These are phyloP conservation scores for Strigamia maritima DNA, from an alignment of 2,888 invertebrate species.

Conservation along the genomic window DNA sequence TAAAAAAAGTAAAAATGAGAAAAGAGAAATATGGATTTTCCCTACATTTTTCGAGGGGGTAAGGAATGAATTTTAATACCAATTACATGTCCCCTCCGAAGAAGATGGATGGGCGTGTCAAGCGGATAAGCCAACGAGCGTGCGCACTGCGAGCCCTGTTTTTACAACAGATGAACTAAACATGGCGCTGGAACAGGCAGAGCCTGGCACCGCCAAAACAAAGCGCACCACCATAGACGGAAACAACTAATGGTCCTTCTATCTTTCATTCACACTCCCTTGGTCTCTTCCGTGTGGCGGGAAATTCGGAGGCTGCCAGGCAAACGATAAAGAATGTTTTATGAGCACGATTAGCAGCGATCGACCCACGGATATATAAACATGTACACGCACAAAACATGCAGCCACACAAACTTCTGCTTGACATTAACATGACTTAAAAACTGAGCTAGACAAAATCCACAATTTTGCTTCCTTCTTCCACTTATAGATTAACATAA, in stretches of 20 bases:
- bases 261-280: slow-evolving; percentile 37
- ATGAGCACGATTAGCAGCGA: slow-evolving; percentile 35
- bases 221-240: slow-evolving; percentile 6
- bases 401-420: not conserved
- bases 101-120: slow-evolving; percentile 39
- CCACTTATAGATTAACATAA: not conserved
- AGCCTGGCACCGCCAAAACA: slow-evolving; percentile 5
- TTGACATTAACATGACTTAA: not conserved
- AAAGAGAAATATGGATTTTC: slow-evolving; percentile 33
- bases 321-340: slow-evolving; percentile 37
- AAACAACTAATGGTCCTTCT: slow-evolving; percentile 37
- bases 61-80: slow-evolving; percentile 39
- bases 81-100: slow-evolving; percentile 38
- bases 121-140: slow-evolving; percentile 37
- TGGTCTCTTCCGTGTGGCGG: slow-evolving; percentile 22
- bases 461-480: not conserved
- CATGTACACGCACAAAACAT: slow-evolving; percentile 9
- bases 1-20: not conserved
- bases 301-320: slow-evolving; percentile 35
- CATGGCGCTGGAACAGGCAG: not conserved
- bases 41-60: slow-evolving; percentile 23
- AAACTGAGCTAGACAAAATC: not conserved
- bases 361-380: slow-evolving; percentile 26
- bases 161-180: slow-evolving; percentile 36
- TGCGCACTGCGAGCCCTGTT: slow-evolving; percentile 35